Evolutionary conservation across 2,797 vertebrate genomes (phyloP), one percentile per base, ranked within the genome.

Genomic region (Enteromius viviparus): DNA sequence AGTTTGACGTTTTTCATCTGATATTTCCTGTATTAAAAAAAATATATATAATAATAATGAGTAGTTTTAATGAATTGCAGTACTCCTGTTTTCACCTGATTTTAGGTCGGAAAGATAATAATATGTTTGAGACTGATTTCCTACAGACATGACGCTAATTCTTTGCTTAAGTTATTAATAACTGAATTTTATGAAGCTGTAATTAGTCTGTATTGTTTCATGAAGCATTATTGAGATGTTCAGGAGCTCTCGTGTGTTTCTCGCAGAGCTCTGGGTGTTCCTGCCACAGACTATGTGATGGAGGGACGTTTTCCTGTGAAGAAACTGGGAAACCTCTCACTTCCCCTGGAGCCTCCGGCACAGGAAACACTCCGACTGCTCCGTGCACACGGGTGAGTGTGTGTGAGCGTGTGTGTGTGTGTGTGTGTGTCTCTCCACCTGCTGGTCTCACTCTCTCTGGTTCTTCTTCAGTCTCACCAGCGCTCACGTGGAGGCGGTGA

Each of bases 221-320:
- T n/a, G 4, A 23, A 23, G n/a, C 4, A 0, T 0, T 29, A 14
- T 1, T 26, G 23, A 23, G 3, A 4, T 78, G 9, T 47, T 5
- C 26, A 14, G 80, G 23, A 19, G 1, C 69, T 29, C 55, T 7
- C 72, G 15, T 81, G 1, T 70, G 12, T 55, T 3, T 74, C 37
- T 78, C 51, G 15, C 82, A 97, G 97, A 84, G 95, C 92, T 2
- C 89, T 97, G 3, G 93, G 92, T 23, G 66, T 97, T 85, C 96
- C 96, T 3, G 94, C 96, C 53, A 98, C 96, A 0, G 95, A 96
- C 15, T 95, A 95, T 17, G 95, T 96, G 89, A 94, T 97, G 92
- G 94, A 96, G 72, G 96, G 94, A 0, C 88, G 92, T 9, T 87
- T 96, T 69, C 96, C 96, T 0, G 95, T 96, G 60, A 90, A 90